Base-by-base conservation (phyloP, 2,888 invertebrate genomes). In the Erebia aethiops region DNA sequence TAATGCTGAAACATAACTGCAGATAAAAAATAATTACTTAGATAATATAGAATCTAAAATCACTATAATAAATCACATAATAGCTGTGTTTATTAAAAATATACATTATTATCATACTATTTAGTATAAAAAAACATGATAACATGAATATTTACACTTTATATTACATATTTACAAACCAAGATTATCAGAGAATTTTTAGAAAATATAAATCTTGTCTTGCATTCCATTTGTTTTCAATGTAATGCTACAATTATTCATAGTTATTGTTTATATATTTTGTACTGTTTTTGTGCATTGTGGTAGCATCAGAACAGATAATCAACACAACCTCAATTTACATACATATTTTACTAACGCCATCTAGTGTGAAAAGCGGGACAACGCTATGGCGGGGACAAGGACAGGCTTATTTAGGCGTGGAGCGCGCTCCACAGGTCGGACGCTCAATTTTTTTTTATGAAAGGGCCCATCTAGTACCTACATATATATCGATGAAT, bases 31-130 rank as follows among this genome's bases (percentile, higher is more conserved):
- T 65, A 54, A 49, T 21, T 66, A 46, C 16, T 11, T 64, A 69
- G 52, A 54, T 62, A 65, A 69, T 52, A 60, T 54, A 67, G n/a
- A n/a, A 35, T 54, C 66, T 71, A 67, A 70, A 74, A 74, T 71
- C 71, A 74, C 74, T 74, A 71, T 65, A 58, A 70, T 65, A 74
- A 74, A 74, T 74, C 71, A 74, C 74, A 74, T 67, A 71, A 69
- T 68, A 74, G 74, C 70, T 74, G 66, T 74, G 68, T 71, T 51
- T 57, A 65, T 63, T 63, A 52, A 63, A 52, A 61, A 61, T 11
- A 70, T 70, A 71, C 65, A 71, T 54, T 58, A 71, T 71, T 66
- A 71, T 71, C 73, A 71, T 49, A 74, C 69, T 70, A 70, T 71
- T 70, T 52, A 70, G 46, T 46, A 71, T 71, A 70, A 71, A 71